Evolutionary conservation across 2,888 invertebrate genomes (phyloP).

Genomic region (Eristalis arbustorum): DNA sequence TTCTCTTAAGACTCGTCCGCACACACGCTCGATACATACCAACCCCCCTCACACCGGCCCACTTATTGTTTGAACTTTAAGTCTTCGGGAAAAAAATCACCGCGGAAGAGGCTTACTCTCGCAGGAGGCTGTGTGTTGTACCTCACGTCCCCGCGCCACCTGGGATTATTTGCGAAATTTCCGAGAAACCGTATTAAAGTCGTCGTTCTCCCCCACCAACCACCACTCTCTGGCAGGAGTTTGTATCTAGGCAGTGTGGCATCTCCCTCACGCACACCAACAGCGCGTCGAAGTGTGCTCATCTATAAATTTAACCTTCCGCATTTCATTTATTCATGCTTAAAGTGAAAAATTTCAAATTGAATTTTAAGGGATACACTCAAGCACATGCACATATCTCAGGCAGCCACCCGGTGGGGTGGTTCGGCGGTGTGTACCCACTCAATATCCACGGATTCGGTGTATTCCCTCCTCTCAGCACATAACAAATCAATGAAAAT

Average conservation of each 20-base stretch:
- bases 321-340: slow-evolving; percentile 68
- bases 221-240: background rate
- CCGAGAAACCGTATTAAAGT: slow-evolving; percentile 51
- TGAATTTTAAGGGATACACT: slow-evolving; percentile 59
- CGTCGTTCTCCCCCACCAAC: background rate
- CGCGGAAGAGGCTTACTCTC: slow-evolving; percentile 25
- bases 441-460: slow-evolving; percentile 15
- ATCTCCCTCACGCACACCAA: background rate
- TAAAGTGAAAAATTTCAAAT: slow-evolving; percentile 67
- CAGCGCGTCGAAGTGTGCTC: background rate
- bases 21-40: background rate
- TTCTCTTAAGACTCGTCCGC: background rate
- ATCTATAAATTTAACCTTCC: slow-evolving; percentile 62
- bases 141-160: background rate
- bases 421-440: background rate
- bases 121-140: background rate
- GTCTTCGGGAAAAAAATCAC: slow-evolving; percentile 34
- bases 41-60: too few relatives aligned
- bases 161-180: slow-evolving; percentile 47
- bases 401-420: background rate
- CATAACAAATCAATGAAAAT: slow-evolving; percentile 70
- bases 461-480: slow-evolving; percentile 61
- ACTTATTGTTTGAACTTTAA: background rate
- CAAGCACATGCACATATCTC: background rate
- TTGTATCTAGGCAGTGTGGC: background rate